A percentile compares a stretch with the other conserved stretches of the same genome.
These are phyloP conservation scores for Oreochromis mossambicus DNA, from an alignment of 2,797 vertebrate genomes.

Conservation along the genomic window DNA sequence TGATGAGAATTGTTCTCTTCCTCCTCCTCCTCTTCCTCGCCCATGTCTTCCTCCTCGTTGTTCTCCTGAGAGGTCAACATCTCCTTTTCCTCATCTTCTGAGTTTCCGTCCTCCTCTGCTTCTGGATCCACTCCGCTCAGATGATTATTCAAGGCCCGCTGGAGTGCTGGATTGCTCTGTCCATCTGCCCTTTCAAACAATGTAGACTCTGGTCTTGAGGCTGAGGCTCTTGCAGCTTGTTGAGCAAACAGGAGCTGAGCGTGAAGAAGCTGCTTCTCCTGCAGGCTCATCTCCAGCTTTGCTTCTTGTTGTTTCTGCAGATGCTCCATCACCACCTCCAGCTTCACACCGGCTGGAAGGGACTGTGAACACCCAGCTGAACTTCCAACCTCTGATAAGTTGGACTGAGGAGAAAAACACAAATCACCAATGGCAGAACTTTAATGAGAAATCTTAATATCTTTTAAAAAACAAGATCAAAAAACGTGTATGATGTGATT, in stretches of 20 bases:
- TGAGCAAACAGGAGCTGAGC: constrained; percentile 85
- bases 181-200: constrained; percentile 64
- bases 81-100: constrained; percentile 70
- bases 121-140: constrained; percentile 56
- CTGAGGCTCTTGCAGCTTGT: constrained; percentile 75
- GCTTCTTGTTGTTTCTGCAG: constrained; percentile 86
- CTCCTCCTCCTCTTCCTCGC: constrained; percentile 64
- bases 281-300: constrained; percentile 85
- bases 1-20: constrained; percentile 67
- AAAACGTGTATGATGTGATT: not conserved
- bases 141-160: constrained; percentile 64
- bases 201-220: constrained; percentile 52
- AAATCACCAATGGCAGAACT: not conserved
- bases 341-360: constrained; percentile 79
- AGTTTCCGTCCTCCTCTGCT: constrained; percentile 52
- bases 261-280: constrained; percentile 84
- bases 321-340: constrained; percentile 89
- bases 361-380: constrained; percentile 73
- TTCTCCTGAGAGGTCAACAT: constrained; percentile 71
- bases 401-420: constrained; percentile 47
- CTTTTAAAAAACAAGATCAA: not conserved
- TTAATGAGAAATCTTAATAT: not conserved
- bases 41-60: constrained; percentile 71
- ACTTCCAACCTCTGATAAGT: constrained; percentile 67
- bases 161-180: constrained; percentile 58